Base-by-base conservation (phyloP, 2,113 vertebrate genomes). In the Poeciliopsis turrubarensis region DNA sequence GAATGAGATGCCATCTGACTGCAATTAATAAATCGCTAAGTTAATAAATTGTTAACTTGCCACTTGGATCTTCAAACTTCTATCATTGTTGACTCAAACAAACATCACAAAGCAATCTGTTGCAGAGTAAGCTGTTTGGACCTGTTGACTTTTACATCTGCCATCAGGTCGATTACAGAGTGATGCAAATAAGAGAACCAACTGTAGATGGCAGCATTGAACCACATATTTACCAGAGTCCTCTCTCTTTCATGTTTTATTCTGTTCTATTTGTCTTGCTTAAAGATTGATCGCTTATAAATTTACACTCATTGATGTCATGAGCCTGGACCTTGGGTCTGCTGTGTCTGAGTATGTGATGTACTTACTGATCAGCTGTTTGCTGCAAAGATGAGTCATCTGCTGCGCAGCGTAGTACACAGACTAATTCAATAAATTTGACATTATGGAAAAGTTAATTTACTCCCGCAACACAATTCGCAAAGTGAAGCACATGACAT, bases 191-290 rank as follows among this genome's bases (percentile, higher is more conserved):
- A 10, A 31, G 47, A 68, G 30, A 7, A 12, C 31, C n/a, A 70
- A 41, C 90, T 91, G 86, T 78, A 92, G 91, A 60, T 89, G 92
- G 89, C 90, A 90, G 87, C 86, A 91, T 26, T n/a, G 85, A 65
- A 60, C 84, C 77, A 73, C 30, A 37, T 79, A 1, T 74, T 22
- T 62, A 54, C 4, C 7, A 14, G 1, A 13, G 22, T 44, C 26
- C 47, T 64, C 29, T 32, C 26, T 7, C 39, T 32, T 54, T 30
- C 30, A 5, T 3, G 26, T n/a, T 14, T 61, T 5, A 19, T 31
- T 17, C 60, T 61, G 29, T 32, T 44, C 54, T 1, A 1, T 67
- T 6, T 63, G 37, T 61, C 60, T 32, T 72, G 81, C 34, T n/a
- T 75, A 63, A 66, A 72, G 70, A 75, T 51, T 51, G 69, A 60